phyloP scores from a whole-genome alignment of 1,140 invertebrate species.

The Macrobrachium nipponense region DNA sequence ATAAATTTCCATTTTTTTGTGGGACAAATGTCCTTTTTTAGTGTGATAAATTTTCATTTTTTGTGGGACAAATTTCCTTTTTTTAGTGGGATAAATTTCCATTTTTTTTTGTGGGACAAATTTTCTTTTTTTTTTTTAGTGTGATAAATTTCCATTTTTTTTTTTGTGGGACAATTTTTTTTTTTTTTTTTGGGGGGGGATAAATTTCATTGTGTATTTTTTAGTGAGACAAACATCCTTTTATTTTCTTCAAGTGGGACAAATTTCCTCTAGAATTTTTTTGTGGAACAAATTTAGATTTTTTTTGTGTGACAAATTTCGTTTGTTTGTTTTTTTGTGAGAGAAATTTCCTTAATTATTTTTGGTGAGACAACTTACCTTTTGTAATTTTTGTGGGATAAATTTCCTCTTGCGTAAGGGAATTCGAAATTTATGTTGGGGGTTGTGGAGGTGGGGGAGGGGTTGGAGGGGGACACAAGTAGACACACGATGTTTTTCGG shows the following conservation, averaged over 20 bases:
- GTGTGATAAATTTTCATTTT: not conserved
- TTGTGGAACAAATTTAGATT: too few species aligned
- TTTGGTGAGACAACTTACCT: not conserved
- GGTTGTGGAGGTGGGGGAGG: too few species aligned
- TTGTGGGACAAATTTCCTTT: not conserved
- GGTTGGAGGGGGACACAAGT: too few species aligned
- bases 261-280: too few species aligned
- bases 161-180: not conserved
- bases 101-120: too few species aligned
- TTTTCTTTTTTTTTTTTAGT: not conserved
- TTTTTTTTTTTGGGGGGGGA: not conserved
- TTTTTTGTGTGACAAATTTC: not conserved
- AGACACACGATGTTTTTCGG: too few species aligned
- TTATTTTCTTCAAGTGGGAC: not conserved
- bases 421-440: too few species aligned
- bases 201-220: not conserved
- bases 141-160: not conserved
- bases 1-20: not conserved
- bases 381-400: too few species aligned
- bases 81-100: too few species aligned
- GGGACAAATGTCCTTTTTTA: not conserved
- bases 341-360: not conserved
- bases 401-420: too few species aligned
- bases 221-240: not conserved
- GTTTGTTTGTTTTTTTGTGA: not conserved